Evolutionary conservation across 2,888 invertebrate genomes (phyloP).

Genomic region (Eupithecia tripunctaria): DNA sequence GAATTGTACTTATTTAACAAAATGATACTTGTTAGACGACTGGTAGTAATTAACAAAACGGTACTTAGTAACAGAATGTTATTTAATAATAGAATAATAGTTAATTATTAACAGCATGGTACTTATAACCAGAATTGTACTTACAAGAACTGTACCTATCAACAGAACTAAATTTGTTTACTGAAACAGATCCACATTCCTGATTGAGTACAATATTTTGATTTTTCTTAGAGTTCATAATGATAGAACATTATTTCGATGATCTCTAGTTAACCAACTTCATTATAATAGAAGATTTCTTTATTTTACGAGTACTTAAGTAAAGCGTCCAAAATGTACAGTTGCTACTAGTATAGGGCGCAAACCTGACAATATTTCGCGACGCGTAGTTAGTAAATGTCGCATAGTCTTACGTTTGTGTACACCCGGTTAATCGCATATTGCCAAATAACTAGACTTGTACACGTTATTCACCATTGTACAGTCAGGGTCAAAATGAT

Average conservation of each 20-base stretch:
- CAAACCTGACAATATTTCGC: conserved; percentile 43
- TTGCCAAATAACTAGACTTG: background rate
- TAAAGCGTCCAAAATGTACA: background rate
- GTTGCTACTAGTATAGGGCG: conserved; percentile 5
- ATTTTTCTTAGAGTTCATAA: background rate
- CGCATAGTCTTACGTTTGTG: conserved; percentile 46
- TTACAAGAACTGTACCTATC: background rate
- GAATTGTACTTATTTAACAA: background rate
- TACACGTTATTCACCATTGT: no score
- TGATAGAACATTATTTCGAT: background rate
- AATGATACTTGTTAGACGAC: background rate
- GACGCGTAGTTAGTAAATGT: conserved; percentile 42
- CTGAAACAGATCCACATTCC: background rate
- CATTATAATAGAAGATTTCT: background rate
- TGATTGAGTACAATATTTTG: background rate
- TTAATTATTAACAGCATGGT: background rate
- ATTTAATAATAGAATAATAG: background rate
- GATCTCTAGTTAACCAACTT: background rate
- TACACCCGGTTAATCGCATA: conserved; percentile 42
- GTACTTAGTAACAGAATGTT: background rate
- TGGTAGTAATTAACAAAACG: background rate
- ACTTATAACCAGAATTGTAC: background rate
- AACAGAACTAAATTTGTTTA: background rate
- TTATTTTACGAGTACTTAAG: background rate
- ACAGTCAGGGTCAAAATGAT: no score